A percentile compares a stretch with the other conserved stretches of the same genome.
Evolutionary conservation across 2,113 vertebrate species (phyloP).

Genomic region (Geothlypis trichas): DNA sequence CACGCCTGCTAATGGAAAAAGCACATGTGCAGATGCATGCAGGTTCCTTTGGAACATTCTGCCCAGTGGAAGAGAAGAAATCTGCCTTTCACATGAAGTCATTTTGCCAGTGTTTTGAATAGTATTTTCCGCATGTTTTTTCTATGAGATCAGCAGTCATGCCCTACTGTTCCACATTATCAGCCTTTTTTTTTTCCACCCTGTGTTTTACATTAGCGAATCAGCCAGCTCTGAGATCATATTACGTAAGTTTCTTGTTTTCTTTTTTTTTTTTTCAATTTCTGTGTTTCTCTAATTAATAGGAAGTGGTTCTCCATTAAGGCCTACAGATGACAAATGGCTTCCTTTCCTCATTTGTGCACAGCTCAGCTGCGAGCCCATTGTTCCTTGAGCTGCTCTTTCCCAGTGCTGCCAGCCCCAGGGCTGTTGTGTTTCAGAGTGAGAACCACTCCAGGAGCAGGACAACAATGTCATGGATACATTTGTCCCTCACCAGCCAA

Average conservation of each 20-base stretch:
- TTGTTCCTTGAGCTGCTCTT: conserved; percentile 35
- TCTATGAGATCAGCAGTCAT: conserved; percentile 61
- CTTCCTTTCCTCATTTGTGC: conserved; percentile 9
- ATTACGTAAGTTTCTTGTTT: conserved; percentile 22
- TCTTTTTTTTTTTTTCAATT: not conserved
- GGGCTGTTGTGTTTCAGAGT: not conserved
- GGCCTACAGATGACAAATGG: conserved; percentile 49
- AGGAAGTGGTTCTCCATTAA: conserved; percentile 44
- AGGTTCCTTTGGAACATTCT: conserved; percentile 25
- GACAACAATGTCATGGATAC: not conserved
- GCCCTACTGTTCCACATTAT: conserved; percentile 65
- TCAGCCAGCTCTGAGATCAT: conserved; percentile 34
- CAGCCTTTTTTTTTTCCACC: conserved; percentile 24
- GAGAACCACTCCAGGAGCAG: not conserved
- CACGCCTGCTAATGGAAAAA: not conserved
- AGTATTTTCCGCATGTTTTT: conserved; percentile 63
- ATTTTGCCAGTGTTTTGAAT: conserved; percentile 49
- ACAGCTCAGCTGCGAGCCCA: not conserved
- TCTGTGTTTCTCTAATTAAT: conserved; percentile 58
- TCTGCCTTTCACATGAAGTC: conserved; percentile 54
- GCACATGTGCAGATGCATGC: not conserved
- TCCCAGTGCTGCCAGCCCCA: not conserved
- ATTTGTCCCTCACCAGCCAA: not conserved
- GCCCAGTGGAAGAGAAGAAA: conserved; percentile 34
- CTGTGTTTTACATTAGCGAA: conserved; percentile 28